Base-by-base conservation (phyloP, 2,888 invertebrate genomes). In the Mesoligia furuncula region DNA sequence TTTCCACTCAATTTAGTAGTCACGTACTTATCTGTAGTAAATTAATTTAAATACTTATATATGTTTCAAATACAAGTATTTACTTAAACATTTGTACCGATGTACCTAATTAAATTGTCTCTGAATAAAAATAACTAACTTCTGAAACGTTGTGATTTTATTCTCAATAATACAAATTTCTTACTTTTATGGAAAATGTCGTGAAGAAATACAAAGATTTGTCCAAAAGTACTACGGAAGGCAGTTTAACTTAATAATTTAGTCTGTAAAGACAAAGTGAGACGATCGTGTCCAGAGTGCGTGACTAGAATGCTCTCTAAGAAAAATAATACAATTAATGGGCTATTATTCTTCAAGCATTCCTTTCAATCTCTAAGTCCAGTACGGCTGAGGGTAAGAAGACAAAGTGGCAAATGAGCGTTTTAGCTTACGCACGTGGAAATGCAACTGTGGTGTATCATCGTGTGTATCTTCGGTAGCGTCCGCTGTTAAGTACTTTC, bases 81-180 rank as follows among this genome's bases (percentile, higher is more conserved):
- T 85, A 88, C 82, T 83, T 83, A 84, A 81, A 81, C 20, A 87
- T 89, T 88, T 90, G 75, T 90, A 89, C 85, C 84, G 70, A 85
- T 88, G 85, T 88, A 68, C 31, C 68, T 68, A 88, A 79, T 85
- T 71, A 83, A 81, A 88, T 81, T 87, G 73, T 88, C 85, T 88
- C 88, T 87, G 74, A 90, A 90, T 90, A 89, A 90, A 89, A 80
- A 80, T 79, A 84, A 87, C 73, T 85, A 85, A 86, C 86, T 87
- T 89, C 87, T 79, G 71, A 73, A 73, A 66, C 61, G 31, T 66
- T 59, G 61, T 68, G 62, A 67, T 75, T 83, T 77, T 73, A 45
- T 79, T 75, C 61, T 51, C 24, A 27, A 62, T 69, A 61, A 64
- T 66, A 57, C 15, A n/a, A 57, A 75, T 62, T 68, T 70, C 57